Percentiles rank a stretch among this genome's conserved stretches.
Evolutionary conservation across 2,113 vertebrate species (phyloP).

Genomic region (Butorides virescens): DNA sequence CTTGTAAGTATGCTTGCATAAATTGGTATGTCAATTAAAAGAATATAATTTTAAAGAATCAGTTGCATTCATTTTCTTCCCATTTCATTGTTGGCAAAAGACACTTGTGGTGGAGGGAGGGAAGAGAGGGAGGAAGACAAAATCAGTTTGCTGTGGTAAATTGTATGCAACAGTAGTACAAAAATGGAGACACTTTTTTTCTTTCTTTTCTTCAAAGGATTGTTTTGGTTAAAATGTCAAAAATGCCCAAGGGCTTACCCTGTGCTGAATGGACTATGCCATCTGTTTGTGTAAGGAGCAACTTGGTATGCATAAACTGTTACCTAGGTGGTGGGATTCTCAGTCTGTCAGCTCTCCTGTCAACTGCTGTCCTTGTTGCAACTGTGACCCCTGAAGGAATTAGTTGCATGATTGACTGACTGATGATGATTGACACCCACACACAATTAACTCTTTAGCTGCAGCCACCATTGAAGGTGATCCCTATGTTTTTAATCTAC

Average conservation of each 20-base stretch:
- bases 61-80: background rate
- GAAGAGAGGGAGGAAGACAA: background rate
- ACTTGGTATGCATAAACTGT: constrained; percentile 50
- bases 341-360: constrained; percentile 49
- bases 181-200: background rate
- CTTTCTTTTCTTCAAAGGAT: background rate
- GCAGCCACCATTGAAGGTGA: constrained; percentile 25
- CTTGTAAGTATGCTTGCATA: background rate
- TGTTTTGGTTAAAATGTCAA: constrained; percentile 55
- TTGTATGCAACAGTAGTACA: background rate
- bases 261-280: constrained; percentile 30
- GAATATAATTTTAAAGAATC: background rate
- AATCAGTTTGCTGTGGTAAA: background rate
- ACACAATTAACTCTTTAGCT: constrained; percentile 64
- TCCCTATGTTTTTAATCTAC: background rate
- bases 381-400: constrained; percentile 67
- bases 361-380: constrained; percentile 56
- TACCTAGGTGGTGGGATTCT: constrained; percentile 43
- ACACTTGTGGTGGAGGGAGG: background rate
- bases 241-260: constrained; percentile 28
- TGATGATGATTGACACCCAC: constrained; percentile 60
- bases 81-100: background rate
- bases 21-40: background rate
- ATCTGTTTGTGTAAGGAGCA: constrained; percentile 31
- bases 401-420: constrained; percentile 64